phyloP scores from a whole-genome alignment of 2,113 vertebrate genomes.

The Ailuropoda melanoleuca region DNA sequence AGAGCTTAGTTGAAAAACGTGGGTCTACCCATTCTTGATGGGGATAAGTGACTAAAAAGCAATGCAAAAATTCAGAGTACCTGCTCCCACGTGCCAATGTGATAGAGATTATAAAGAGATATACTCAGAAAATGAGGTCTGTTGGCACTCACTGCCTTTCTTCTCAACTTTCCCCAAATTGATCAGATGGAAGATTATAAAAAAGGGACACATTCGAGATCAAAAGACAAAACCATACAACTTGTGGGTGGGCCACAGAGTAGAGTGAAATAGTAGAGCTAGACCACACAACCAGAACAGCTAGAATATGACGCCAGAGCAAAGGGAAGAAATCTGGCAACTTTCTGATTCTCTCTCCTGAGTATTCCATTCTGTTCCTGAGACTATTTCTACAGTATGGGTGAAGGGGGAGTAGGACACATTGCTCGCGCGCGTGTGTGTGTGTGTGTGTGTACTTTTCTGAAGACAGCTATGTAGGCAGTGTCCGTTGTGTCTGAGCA shows the following conservation, averaged over 20 bases:
- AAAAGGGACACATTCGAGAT: neutral
- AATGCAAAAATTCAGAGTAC: slow-evolving; percentile 18
- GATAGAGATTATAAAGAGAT: neutral
- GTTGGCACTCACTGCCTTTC: neutral
- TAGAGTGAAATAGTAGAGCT: neutral
- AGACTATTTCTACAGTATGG: neutral
- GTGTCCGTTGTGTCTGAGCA: neutral
- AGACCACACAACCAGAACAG: neutral
- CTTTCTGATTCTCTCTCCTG: neutral
- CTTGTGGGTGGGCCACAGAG: neutral
- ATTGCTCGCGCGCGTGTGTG: neutral
- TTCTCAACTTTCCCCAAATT: neutral
- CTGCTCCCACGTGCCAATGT: neutral
- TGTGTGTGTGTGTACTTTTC: neutral
- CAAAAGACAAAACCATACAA: neutral
- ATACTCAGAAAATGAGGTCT: neutral
- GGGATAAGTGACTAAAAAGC: neutral
- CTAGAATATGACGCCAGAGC: neutral
- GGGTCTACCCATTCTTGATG: neutral
- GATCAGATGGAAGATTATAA: neutral
- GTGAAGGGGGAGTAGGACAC: neutral
- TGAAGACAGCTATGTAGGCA: slow-evolving; percentile 10
- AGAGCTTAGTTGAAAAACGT: neutral
- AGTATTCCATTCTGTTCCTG: neutral
- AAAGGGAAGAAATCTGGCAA: neutral